These are phyloP conservation scores for Corythoichthys haematopterus DNA, from an alignment of 2,113 vertebrate genomes.

Conservation along the genomic window DNA sequence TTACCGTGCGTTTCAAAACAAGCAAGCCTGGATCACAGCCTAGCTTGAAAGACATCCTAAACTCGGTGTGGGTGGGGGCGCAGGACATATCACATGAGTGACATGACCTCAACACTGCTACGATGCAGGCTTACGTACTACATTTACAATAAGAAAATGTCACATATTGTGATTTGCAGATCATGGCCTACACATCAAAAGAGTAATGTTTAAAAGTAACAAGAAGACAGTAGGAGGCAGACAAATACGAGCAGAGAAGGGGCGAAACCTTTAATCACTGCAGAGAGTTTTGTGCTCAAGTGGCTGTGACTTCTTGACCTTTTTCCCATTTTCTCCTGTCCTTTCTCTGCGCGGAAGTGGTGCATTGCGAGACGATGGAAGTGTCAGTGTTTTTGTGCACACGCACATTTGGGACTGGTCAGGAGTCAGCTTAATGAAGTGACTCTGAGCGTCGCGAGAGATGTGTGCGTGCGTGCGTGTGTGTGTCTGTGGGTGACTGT, in stretches of 20 bases:
- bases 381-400: constrained; percentile 39
- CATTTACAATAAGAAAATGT: too few relatives aligned
- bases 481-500: constrained; percentile 39
- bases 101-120: too few relatives aligned
- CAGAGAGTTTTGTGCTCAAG: constrained; percentile 47
- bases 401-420: constrained; percentile 71
- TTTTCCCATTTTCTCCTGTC: constrained; percentile 45
- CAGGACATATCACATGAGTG: too few relatives aligned
- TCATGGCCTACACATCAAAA: not conserved
- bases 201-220: constrained; percentile 2
- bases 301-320: constrained; percentile 58
- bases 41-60: too few relatives aligned
- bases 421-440: constrained; percentile 89
- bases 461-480: constrained; percentile 30
- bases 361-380: constrained; percentile 28
- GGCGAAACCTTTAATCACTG: constrained; percentile 28
- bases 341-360: constrained; percentile 44
- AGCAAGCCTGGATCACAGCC: too few relatives aligned
- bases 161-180: not conserved
- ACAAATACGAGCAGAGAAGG: constrained; percentile 8
- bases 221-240: constrained; percentile 6
- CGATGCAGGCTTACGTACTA: too few relatives aligned
- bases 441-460: constrained; percentile 79
- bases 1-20: too few relatives aligned
- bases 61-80: too few relatives aligned